Evolutionary conservation across 2,888 invertebrate species (phyloP).

Genomic region (Lissocephala sabroskyi): DNA sequence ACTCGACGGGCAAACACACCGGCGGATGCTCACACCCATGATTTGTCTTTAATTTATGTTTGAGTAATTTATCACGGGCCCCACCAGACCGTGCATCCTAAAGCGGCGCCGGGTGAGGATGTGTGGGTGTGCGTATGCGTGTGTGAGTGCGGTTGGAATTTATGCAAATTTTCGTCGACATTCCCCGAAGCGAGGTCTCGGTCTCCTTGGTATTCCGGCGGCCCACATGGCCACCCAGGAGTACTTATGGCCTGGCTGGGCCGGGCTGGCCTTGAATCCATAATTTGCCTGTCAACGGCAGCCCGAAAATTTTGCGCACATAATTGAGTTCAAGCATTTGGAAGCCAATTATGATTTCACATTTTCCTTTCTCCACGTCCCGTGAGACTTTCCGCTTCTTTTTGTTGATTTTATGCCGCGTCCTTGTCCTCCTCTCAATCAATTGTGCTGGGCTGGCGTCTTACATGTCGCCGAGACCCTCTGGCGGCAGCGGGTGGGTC

Average conservation of each 20-base stretch:
- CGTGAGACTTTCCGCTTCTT: not conserved
- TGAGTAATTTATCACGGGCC: constrained; percentile 52
- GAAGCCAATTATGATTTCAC: constrained; percentile 63
- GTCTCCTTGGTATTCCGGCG: not conserved
- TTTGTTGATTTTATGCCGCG: constrained; percentile 2
- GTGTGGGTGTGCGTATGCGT: not conserved
- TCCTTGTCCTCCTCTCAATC: constrained; percentile 52
- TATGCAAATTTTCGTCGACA: constrained; percentile 56
- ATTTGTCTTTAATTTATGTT: constrained; percentile 60
- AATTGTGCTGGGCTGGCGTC: constrained; percentile 25
- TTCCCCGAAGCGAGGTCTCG: constrained; percentile 16
- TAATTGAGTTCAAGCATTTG: constrained; percentile 65
- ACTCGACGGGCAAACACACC: too few species aligned
- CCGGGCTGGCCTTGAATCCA: constrained; percentile 52
- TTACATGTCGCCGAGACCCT: too few species aligned
- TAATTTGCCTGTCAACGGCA: constrained; percentile 62
- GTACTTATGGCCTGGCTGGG: too few species aligned
- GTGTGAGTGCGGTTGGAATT: constrained; percentile 11
- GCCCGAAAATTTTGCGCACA: constrained; percentile 46
- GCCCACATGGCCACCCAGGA: too few species aligned
- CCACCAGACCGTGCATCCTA: too few species aligned
- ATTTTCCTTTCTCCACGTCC: constrained; percentile 26
- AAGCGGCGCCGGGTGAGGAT: too few species aligned
- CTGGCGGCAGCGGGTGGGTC: constrained; percentile 7
- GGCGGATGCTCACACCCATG: constrained; percentile 28